These are phyloP conservation scores for Mythimna vitellina DNA, from an alignment of 2,888 invertebrate genomes.

Conservation along the genomic window DNA sequence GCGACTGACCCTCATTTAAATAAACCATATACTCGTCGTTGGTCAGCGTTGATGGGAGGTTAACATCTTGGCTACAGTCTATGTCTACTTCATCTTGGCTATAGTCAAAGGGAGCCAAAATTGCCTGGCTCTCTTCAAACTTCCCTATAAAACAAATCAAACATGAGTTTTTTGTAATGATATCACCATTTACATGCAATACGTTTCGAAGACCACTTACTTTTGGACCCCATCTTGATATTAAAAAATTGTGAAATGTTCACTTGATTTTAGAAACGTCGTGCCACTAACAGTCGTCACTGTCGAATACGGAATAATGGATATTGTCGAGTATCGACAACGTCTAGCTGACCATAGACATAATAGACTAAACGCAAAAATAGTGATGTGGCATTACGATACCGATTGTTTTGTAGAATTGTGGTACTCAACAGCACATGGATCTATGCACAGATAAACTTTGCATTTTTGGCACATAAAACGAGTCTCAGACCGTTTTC, in stretches of 20 bases:
- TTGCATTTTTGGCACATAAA: conserved; percentile 34
- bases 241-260: conserved; percentile 6
- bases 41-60: conserved; percentile 17
- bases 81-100: conserved; percentile 22
- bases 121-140: conserved; percentile 35
- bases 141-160: conserved; percentile 38
- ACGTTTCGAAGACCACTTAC: conserved; percentile 28
- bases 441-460: conserved; percentile 29
- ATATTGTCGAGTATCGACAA: conserved; percentile 10
- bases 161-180: conserved; percentile 26
- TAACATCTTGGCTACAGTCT: neutral
- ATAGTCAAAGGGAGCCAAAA: conserved; percentile 24
- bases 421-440: conserved; percentile 30
- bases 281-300: conserved; percentile 10
- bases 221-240: conserved; percentile 28
- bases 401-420: conserved; percentile 12
- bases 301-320: neutral
- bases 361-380: conserved; percentile 26
- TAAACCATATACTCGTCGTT: conserved; percentile 30
- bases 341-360: conserved; percentile 8
- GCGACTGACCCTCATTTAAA: conserved; percentile 32
- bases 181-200: conserved; percentile 34
- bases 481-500: conserved; percentile 25
- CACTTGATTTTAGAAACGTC: conserved; percentile 17
- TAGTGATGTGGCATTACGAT: conserved; percentile 22